phyloP scores from a whole-genome alignment of 2,113 vertebrate species.

The Gymnogyps californianus region DNA sequence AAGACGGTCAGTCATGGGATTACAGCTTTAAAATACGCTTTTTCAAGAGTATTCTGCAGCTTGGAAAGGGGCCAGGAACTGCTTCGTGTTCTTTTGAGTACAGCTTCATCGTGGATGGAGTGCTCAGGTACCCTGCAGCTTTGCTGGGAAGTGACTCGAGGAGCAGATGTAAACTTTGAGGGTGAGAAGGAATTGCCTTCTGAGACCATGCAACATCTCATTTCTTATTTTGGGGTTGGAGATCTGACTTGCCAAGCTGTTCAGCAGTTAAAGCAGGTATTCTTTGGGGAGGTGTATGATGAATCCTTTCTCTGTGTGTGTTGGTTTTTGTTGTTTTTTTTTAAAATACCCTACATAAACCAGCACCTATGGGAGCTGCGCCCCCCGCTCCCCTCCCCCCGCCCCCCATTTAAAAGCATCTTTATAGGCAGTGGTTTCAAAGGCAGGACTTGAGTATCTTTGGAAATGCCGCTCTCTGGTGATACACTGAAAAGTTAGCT shows the following conservation, averaged over 20 bases:
- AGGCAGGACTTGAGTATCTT: background rate
- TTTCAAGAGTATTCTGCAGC: background rate
- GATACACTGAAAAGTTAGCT: background rate
- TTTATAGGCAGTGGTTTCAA: background rate
- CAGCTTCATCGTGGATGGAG: background rate
- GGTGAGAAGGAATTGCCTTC: background rate
- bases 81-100: background rate
- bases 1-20: background rate
- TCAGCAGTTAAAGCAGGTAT: background rate
- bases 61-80: conserved; percentile 28
- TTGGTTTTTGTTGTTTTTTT: background rate
- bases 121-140: conserved; percentile 17
- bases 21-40: background rate
- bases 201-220: background rate
- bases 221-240: background rate
- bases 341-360: background rate
- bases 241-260: background rate
- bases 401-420: background rate
- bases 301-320: background rate
- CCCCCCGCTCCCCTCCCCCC: too few relatives aligned
- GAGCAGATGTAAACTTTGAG: background rate
- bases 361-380: background rate
- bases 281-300: background rate
- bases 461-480: background rate
- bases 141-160: background rate